Base-by-base conservation (phyloP, 2,888 invertebrate genomes). In the Cheilosia pagana region DNA sequence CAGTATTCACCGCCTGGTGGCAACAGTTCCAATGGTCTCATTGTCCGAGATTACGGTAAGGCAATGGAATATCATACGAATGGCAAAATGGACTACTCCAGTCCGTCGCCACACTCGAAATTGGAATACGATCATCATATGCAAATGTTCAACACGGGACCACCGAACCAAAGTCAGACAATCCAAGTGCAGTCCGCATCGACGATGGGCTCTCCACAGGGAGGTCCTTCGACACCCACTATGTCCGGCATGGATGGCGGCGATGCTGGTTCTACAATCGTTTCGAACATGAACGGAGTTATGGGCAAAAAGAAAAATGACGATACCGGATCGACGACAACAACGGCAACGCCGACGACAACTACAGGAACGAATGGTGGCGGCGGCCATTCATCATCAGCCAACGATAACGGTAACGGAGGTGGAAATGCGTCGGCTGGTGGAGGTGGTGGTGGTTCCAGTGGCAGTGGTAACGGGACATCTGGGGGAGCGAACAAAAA, bases 401-500 rank as follows among this genome's bases (percentile, higher is more conserved):
- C 65, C 31, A 83, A 86, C 55, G 79, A 79, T 77, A 81, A 77
- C 82, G 77, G 79, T 55, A 39, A 31, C 43, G 60, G 57, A 21
- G 77, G 53, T 31, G 77, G 76, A 21, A 71, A 59, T 65, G 50
- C 55, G 59, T 76, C 86, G 55, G 86, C 75, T 35, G 81, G 28
- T 48, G 62, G 62, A 53, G 71, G 45, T 52, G 55, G 59, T 43
- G 67, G 74, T 21, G 48, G 79, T 60, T 67, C 72, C 52, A 60
- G 21, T 74, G 55, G 41, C 55, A 57, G 68, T 19, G 52, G 79
- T 41, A 62, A 63, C 53, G 59, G 21, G 76, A 87, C 86, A 76
- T 72, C 88, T 71, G 87, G 88, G 75, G 91, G 93, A 8, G 92
- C 94, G 10, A 92, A 94, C 86, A 95, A 94, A 89, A 95, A 95